Base-by-base conservation (phyloP, 2,797 vertebrate species). In the Gadopsis marmoratus region DNA sequence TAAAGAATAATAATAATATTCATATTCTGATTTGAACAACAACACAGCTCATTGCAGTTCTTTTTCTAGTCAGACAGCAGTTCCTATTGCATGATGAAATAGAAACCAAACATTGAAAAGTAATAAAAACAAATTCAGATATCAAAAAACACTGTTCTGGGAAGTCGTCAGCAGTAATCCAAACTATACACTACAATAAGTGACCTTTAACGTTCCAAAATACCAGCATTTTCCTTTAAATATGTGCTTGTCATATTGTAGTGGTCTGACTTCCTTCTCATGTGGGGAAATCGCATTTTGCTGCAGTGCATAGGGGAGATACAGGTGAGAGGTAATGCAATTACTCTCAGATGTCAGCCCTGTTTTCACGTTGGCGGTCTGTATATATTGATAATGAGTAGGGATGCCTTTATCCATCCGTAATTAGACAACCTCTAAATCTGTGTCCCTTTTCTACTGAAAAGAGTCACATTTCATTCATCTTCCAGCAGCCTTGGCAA, bases 401-500 rank as follows among this genome's bases (percentile, higher is more conserved):
- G 47, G 47, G 77, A 65, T 78, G 83, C 79, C 81, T 88, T 89
- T 91, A 86, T 81, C 86, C 77, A 54, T 55, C 88, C 89, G 76
- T 85, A 92, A 92, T 92, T 91, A 91, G 87, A 90, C 89, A 85
- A 47, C 66, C 85, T 83, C 89, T 85, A 88, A 83, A 86, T 85
- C 68, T 74, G 56, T 41, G 77, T 82, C 62, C 35, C 29, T 43
- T 78, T 83, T 79, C 73, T 59, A 23, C 74, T 71, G 80, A 80
- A 75, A 69, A 71, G 78, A 90, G 86, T 83, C 85, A 83, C 86
- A 78, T 88, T 87, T 92, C 86, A 87, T 90, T 91, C 86, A 88
- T 91, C 86, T 88, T 82, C 65, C 60, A 10, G 79, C 79, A 79
- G 81, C 79, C 82, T 79, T 84, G 83, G 83, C 66, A 86, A 85